Evolutionary conservation across 2,888 invertebrate species (phyloP).

Genomic region (Acleris sparsana): DNA sequence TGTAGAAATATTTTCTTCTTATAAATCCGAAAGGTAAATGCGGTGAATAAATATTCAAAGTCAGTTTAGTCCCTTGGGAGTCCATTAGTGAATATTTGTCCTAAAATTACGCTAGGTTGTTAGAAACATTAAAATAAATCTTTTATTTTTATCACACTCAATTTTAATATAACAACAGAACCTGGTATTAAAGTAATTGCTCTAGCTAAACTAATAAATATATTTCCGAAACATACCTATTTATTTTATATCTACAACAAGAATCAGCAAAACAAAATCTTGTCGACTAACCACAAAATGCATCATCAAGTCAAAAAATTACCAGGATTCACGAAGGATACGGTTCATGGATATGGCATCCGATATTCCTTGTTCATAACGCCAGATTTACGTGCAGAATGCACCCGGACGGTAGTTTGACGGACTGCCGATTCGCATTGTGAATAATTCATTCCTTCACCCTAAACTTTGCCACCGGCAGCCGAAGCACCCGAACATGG

Average conservation of each 20-base stretch:
- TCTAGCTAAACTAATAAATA: too few species aligned
- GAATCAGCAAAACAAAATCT: not conserved
- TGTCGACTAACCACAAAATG: not conserved
- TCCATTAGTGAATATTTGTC: constrained; percentile 4
- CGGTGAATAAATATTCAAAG: constrained; percentile 11
- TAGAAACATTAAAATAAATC: not conserved
- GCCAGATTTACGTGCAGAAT: constrained; percentile 73
- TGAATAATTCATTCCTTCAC: constrained; percentile 78
- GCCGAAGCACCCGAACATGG: constrained; percentile 61
- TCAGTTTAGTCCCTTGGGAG: constrained; percentile 9
- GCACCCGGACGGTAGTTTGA: constrained; percentile 70
- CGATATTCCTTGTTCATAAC: constrained; percentile 67
- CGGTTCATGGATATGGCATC: constrained; percentile 61
- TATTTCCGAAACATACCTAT: not conserved
- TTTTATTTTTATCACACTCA: too few species aligned
- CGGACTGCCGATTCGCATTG: constrained; percentile 76
- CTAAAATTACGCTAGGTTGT: not conserved
- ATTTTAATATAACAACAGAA: too few species aligned
- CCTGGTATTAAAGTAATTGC: too few species aligned
- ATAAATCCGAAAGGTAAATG: constrained; percentile 20
- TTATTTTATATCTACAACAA: not conserved
- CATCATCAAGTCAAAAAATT: constrained; percentile 53
- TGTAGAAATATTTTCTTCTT: constrained; percentile 40
- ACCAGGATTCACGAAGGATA: constrained; percentile 60
- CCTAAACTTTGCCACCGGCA: constrained; percentile 67